These are phyloP conservation scores for Lepidonotus clava DNA, from an alignment of 2,888 invertebrate genomes.

Conservation along the genomic window DNA sequence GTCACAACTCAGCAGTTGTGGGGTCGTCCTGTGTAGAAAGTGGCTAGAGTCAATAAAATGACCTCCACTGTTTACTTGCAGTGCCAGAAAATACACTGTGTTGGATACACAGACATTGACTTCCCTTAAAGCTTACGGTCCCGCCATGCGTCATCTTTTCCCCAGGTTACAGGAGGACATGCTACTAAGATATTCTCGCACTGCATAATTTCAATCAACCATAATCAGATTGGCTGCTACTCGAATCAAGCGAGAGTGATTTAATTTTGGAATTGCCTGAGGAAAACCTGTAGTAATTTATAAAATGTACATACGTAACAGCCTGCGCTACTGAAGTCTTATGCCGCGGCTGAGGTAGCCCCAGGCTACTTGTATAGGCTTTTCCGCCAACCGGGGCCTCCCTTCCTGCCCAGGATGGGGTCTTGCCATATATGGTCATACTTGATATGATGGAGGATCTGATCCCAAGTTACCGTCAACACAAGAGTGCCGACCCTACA, in stretches of 20 bases:
- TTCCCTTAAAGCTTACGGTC: background rate
- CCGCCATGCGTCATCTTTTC: constrained; percentile 2
- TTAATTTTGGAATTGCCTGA: background rate
- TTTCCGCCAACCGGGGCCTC: background rate
- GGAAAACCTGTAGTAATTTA: background rate
- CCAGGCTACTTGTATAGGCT: background rate
- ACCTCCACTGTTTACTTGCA: background rate
- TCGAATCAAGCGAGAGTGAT: background rate
- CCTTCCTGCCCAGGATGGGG: background rate
- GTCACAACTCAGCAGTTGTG: background rate
- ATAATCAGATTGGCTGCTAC: background rate
- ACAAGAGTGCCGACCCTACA: background rate
- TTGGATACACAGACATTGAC: background rate
- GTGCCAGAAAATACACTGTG: background rate
- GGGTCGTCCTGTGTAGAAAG: background rate
- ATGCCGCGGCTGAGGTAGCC: background rate
- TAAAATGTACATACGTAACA: background rate
- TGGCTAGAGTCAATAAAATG: background rate
- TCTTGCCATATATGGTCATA: background rate
- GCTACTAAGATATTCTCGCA: background rate
- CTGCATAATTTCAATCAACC: background rate
- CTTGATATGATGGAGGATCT: background rate
- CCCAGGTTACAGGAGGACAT: background rate
- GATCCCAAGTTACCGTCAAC: too few relatives aligned
- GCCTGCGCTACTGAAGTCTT: background rate